Base-by-base conservation (phyloP, 2,797 vertebrate genomes). In the Gephyroberyx darwinii region DNA sequence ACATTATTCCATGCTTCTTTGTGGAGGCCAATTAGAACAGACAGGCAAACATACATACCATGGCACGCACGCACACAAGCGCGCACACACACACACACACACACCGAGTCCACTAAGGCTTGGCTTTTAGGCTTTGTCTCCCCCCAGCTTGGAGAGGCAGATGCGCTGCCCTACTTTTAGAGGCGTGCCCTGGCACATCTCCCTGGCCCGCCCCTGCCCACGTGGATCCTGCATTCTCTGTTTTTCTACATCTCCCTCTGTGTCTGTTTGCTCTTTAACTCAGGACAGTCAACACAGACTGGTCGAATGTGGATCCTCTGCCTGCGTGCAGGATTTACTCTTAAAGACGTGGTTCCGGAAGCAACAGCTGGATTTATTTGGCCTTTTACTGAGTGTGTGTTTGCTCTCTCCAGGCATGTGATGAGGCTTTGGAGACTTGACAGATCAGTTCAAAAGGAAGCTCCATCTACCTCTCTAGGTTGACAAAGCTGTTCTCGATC, bases 111-210 rank as follows among this genome's bases (percentile, higher is more conserved):
- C 39, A 68, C 41, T 30, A 7, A 47, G 37, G 65, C 51, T n/a
- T 31, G 6, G 64, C 26, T 67, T 63, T 70, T 26, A 55, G 53
- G 62, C 69, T 45, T 61, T 59, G 54, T 75, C 31, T 54, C 55
- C 57, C 71, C 20, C 26, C 14, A 75, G 56, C 58, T 57, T 19
- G 7, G 54, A 78, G 84, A 78, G 84, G 84, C 87, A 78, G 71
- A 81, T 85, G 79, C 64, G 8, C 66, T 92, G 91, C 68, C 92
- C 93, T 92, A 91, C 86, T 92, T 94, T 88, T 74, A 52, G 73
- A 55, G 57, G 66, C 48, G 51, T 79, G 71, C 64, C 64, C 79
- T 91, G 88, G 89, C 87, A 58, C 69, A 55, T 33, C 77, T 81
- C 76, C 77, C 81, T 71, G 65, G 45, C 75, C 80, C 84, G 75